Percentiles rank a stretch among this genome's conserved stretches.
These are phyloP conservation scores for Lasioglossum vierecki DNA, from an alignment of 2,888 invertebrate genomes.

Conservation along the genomic window DNA sequence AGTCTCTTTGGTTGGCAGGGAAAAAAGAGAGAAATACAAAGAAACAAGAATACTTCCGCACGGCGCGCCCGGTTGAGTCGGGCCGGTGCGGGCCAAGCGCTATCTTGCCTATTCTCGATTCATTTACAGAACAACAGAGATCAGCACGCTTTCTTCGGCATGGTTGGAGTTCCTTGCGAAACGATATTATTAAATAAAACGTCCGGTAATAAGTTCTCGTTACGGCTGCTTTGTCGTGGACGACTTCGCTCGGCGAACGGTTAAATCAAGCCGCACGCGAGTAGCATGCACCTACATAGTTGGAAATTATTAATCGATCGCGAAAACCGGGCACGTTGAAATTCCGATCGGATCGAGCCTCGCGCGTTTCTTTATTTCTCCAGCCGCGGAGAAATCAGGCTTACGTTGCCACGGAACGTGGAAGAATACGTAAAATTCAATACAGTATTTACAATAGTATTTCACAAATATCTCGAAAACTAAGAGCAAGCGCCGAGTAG, in stretches of 20 bases:
- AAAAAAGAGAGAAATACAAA: not conserved
- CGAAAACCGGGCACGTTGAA: constrained; percentile 8
- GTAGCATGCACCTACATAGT: not conserved
- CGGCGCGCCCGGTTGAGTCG: not conserved
- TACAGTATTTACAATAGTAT: too few species aligned
- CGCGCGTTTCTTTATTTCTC: not conserved
- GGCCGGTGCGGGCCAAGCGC: not conserved
- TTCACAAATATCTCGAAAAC: too few species aligned
- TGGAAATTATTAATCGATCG: constrained; percentile 21
- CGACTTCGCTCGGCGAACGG: not conserved
- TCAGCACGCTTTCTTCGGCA: not conserved
- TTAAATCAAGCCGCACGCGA: not conserved
- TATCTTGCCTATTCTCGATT: not conserved
- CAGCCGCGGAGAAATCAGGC: not conserved
- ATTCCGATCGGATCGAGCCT: constrained; percentile 12
- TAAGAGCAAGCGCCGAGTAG: too few species aligned
- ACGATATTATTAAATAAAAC: constrained; percentile 4
- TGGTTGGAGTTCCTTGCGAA: not conserved
- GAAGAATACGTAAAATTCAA: too few species aligned
- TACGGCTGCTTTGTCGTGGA: not conserved
- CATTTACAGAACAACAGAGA: not conserved
- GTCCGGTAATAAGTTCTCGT: constrained; percentile 11
- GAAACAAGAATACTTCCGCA: not conserved
- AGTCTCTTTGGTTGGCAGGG: not conserved
- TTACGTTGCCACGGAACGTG: too few species aligned